phyloP scores from a whole-genome alignment of 2,113 vertebrate species.

The Hippolais icterina region DNA sequence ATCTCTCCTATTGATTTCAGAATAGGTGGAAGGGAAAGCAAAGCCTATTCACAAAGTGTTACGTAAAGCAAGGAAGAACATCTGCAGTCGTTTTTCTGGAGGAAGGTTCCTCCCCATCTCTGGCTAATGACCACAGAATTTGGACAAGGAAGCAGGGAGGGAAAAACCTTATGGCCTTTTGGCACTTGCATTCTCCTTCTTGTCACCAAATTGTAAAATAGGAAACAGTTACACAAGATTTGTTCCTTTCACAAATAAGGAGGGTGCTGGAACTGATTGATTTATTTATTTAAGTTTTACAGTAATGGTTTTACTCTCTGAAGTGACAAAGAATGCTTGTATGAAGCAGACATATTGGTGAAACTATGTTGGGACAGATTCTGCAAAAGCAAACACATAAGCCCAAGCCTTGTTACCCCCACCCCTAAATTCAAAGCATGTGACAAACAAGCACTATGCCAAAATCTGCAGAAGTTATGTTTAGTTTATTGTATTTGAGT shows the following conservation, averaged over 20 bases:
- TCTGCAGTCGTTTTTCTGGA: neutral
- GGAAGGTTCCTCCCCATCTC: neutral
- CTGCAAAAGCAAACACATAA: slow-evolving; percentile 18
- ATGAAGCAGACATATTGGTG: slow-evolving; percentile 38
- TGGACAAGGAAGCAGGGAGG: neutral
- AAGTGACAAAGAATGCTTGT: slow-evolving; percentile 33
- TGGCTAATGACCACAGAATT: neutral
- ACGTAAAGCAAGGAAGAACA: neutral
- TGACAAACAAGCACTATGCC: slow-evolving; percentile 5
- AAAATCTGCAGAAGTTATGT: slow-evolving; percentile 19
- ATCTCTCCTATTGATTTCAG: neutral
- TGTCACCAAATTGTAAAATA: slow-evolving; percentile 6
- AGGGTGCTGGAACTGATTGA: slow-evolving; percentile 37
- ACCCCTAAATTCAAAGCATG: slow-evolving; percentile 66
- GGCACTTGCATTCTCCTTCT: neutral
- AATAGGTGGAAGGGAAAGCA: neutral
- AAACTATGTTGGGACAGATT: slow-evolving; percentile 26
- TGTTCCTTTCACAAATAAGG: neutral
- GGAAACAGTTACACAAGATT: neutral
- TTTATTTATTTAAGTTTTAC: slow-evolving; percentile 10
- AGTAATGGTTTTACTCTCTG: slow-evolving; percentile 20
- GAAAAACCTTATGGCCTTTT: neutral
- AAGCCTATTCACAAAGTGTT: neutral
- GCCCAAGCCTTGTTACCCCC: slow-evolving; percentile 2
- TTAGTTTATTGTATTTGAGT: slow-evolving; percentile 22